Evolutionary conservation across 2,888 invertebrate genomes (phyloP), one percentile per base, ranked within the genome.

Genomic region (Papilio elwesi): DNA sequence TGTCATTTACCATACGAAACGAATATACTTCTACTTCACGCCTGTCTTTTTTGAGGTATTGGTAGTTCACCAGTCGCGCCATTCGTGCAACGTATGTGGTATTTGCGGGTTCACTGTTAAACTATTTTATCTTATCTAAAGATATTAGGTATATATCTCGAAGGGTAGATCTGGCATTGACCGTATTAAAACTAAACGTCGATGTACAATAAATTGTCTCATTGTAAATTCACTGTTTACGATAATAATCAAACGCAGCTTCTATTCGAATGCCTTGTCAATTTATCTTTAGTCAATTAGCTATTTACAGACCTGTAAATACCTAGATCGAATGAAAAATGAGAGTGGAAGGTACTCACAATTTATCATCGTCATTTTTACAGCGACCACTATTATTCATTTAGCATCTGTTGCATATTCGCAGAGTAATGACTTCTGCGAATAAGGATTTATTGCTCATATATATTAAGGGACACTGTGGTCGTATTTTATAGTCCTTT

Each of bases 241-340:
- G 26, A 2, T 43, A 43, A 62, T 15, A 43, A 62, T n/a, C 5
- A 0, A 26, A 13, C 5, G 0, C 36, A 59, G 38, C 8, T 55
- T 55, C 26, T 5, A 43, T 43, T 43, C 4, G 9, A 59, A 38
- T n/a, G 4, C 12, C 16, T 0, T 38, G 38, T 13, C 57, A 57
- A 3, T 59, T 13, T 59, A 59, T 59, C 38, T 38, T 62, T 62
- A 62, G 10, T 62, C 43, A n/a, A 43, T 62, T 43, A 43, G 13
- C 7, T 57, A 3, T 12, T 12, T 3, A 38, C 13, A 38, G 38
- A 38, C 9, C 9, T 1, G 43, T 15, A 62, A 15, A 62, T 36
- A 62, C 43, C 4, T 62, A 62, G 51, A 68, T 36, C 12, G 47
- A 43, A 70, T 70, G 70, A 70, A 49, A 70, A 65, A 70, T 70